Base-by-base conservation (phyloP, 2,113 vertebrate genomes). In the Strix uralensis region DNA sequence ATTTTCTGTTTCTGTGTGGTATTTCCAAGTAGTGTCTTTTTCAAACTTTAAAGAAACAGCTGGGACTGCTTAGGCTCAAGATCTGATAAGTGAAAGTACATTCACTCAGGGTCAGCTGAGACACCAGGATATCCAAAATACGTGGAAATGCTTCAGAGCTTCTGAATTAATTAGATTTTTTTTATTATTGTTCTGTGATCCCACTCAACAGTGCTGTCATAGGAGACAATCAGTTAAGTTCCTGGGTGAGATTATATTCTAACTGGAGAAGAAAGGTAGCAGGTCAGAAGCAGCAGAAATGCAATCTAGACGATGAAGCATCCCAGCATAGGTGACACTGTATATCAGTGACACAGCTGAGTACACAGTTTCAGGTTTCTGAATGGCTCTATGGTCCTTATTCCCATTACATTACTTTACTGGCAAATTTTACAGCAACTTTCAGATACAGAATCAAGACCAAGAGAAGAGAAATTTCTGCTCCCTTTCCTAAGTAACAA, bases 381-480 rank as follows among this genome's bases (percentile, higher is more conserved):
- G 11, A 72, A 86, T 47, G 14, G 15, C 7, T 65, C 23, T 4
- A 0, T 12, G 17, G 15, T 77, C 20, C 11, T 65, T 69, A 34
- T 44, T 38, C n/a, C 21, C 13, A 9, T 34, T 59, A 23, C 3
- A 15, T 29, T 59, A 16, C 4, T 52, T 77, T 38, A 55, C n/a
- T 23, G 15, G 5, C 5, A 18, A 54, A 57, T 51, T 80, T 86
- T n/a, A 52, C 13, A 69, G 4, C 6, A 46, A 42, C 4, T 91
- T 84, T 34, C 59, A 51, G 38, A 30, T 44, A 38, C 2, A 58
- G 78, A 90, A 55, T 38, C 29, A 49, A 66, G 11, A 15, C 8
- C 9, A 9, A 47, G 2, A 10, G 0, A 74, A 74, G 19, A 54
- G 5, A 38, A 0, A 1, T 32, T 61, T 59, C 22, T 62, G 21